Conservation (phyloP, 2,797 vertebrate genomes). For the Hippoglossus hippoglossus region DNA sequence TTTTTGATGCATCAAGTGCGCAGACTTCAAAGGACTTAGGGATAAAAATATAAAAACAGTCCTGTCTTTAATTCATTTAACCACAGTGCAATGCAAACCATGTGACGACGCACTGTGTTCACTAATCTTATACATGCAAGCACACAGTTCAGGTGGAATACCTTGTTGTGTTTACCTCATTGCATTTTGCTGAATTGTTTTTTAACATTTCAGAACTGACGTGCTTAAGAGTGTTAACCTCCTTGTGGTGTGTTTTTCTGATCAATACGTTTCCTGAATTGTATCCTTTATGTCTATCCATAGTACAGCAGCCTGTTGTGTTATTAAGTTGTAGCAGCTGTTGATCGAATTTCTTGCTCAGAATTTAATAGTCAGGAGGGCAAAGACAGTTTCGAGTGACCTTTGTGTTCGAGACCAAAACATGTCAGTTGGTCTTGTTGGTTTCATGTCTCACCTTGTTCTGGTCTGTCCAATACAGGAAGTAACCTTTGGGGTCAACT, state of each 20-base stretch:
- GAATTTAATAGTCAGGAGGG: not conserved
- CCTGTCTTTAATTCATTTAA: not conserved
- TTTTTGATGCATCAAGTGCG: not conserved
- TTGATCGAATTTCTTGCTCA: not conserved
- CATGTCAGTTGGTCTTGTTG: too few species aligned
- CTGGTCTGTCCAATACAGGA: constrained; percentile 87
- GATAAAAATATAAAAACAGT: not conserved
- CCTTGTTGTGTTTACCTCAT: not conserved
- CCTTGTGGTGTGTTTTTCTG: too few species aligned
- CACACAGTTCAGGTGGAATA: not conserved
- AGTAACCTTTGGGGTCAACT: constrained; percentile 86
- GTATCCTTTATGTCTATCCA: not conserved
- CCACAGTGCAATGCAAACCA: not conserved
- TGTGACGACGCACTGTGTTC: not conserved
- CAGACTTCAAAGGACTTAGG: not conserved
- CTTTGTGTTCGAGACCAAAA: not conserved
- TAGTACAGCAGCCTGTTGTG: not conserved
- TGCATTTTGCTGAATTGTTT: not conserved
- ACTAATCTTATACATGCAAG: not conserved
- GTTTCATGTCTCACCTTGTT: constrained; percentile 81
- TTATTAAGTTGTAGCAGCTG: not conserved
- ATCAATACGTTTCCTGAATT: not conserved
- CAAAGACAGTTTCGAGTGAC: not conserved
- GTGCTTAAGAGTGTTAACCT: too few species aligned
- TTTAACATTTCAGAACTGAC: constrained; percentile 6